Base-by-base conservation (phyloP, 2,113 vertebrate species). In the Bos indicus region DNA sequence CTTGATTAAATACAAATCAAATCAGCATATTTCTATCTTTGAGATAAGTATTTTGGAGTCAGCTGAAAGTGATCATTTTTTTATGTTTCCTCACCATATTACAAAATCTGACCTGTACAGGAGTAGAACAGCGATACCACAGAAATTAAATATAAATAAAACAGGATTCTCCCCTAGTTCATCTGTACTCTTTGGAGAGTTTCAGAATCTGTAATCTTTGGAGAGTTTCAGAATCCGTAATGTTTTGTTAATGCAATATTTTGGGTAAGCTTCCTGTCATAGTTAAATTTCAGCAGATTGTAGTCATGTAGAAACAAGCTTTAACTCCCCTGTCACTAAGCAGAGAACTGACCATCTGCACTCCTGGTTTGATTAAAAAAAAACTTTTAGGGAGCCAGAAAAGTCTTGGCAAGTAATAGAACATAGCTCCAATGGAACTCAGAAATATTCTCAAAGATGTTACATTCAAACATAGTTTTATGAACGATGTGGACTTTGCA, bases 341-440 rank as follows among this genome's bases (percentile, higher is more conserved):
- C 88, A 97, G 92, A 78, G 78, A 93, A 87, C 77, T 97, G 96
- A 97, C 94, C 95, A 97, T 97, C 98, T 98, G 97, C 95, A 93
- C 88, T 94, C 56, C n/a, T 90, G 33, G 67, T 94, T 59, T 97
- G 97, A 98, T 97, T 15, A 51, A 15, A 48, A 33, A 54, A 54
- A 95, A 52, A 64, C 96, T 91, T 94, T 40, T 26, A 81, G 23
- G 21, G 40, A 95, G 83, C 96, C 94, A 97, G 78, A 98, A 96
- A 97, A 84, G 84, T 93, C n/a, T 80, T 97, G 96, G 93, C 97
- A 96, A 95, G 78, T 89, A 28, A 60, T 91, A 91, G 28, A 62
- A 74, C 77, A 89, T 30, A 95, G 14, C 30, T 89, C 88, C 88
- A 97, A 78, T 33, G 14, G 36, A 96, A 91, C 81, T 89, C 67